Evolutionary conservation across 2,113 vertebrate genomes (phyloP).

Genomic region (Cololabis saira): DNA sequence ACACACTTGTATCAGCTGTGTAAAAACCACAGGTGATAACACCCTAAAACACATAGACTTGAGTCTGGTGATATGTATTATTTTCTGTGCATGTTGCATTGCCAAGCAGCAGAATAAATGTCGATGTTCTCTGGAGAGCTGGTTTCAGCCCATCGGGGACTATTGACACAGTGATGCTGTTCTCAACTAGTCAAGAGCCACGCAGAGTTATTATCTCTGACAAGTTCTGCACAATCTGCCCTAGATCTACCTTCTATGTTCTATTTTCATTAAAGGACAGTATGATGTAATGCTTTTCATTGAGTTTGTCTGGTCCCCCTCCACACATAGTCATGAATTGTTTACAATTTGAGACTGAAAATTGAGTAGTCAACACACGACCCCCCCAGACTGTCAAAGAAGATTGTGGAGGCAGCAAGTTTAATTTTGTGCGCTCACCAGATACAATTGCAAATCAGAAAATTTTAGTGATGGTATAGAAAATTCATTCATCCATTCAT

Average conservation of each 20-base stretch:
- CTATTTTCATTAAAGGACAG: slow-evolving; percentile 1
- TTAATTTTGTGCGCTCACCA: too few relatives aligned
- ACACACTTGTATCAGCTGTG: slow-evolving; percentile 7
- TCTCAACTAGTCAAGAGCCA: slow-evolving; percentile 18
- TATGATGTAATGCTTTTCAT: background rate
- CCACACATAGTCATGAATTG: background rate
- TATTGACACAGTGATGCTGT: slow-evolving; percentile 19
- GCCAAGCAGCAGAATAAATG: slow-evolving; percentile 37
- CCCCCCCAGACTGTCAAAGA: too few relatives aligned
- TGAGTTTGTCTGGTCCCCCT: background rate
- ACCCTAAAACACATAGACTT: slow-evolving; percentile 13
- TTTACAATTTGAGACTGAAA: background rate
- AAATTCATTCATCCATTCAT: too few relatives aligned
- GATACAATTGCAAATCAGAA: too few relatives aligned
- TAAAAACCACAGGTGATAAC: slow-evolving; percentile 26
- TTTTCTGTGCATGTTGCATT: slow-evolving; percentile 3
- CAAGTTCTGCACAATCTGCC: slow-evolving; percentile 8
- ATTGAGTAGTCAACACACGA: slow-evolving; percentile 1
- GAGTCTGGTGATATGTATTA: slow-evolving; percentile 1
- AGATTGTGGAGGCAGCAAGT: too few relatives aligned
- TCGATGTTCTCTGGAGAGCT: slow-evolving; percentile 11
- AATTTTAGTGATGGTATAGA: too few relatives aligned
- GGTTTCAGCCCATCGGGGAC: slow-evolving; percentile 30
- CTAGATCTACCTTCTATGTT: slow-evolving; percentile 1
- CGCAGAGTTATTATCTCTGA: slow-evolving; percentile 24